A percentile compares a stretch with the other conserved stretches of the same genome.
phyloP scores from a whole-genome alignment of 2,113 vertebrate species.

The Erythrocercus mccallii region DNA sequence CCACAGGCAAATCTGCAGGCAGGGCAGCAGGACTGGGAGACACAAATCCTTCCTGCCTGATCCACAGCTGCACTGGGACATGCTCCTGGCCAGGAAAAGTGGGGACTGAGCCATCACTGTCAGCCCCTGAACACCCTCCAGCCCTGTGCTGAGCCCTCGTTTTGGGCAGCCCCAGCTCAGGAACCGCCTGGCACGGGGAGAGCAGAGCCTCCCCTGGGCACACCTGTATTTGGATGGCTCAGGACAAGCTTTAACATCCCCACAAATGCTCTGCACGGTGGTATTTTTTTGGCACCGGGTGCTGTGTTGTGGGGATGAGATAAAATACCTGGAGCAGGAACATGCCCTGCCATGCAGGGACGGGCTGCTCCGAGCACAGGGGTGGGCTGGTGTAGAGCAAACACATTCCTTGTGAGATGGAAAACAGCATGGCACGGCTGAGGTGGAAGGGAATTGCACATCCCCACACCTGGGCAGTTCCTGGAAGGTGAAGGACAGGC shows the following conservation, averaged over 20 bases:
- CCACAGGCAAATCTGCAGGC: neutral
- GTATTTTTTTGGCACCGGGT: neutral
- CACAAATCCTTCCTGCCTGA: neutral
- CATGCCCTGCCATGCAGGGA: conserved; percentile 44
- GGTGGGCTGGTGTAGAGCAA: conserved; percentile 39
- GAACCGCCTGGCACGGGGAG: fast-evolving
- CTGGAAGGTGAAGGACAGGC: neutral
- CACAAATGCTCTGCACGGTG: neutral
- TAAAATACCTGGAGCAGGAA: conserved; percentile 28
- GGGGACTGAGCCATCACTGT: neutral
- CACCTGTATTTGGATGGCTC: neutral
- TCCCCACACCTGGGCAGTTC: neutral
- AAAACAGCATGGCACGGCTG: neutral
- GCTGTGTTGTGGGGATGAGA: conserved; percentile 1
- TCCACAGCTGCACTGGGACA: fast-evolving
- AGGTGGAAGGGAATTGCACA: neutral
- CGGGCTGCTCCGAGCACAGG: neutral
- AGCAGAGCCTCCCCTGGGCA: neutral
- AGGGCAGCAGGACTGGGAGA: fast-evolving
- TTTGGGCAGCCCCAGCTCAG: neutral
- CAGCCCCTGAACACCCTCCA: neutral
- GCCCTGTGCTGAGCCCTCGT: neutral
- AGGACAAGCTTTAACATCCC: conserved; percentile 19
- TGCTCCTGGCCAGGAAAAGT: neutral
- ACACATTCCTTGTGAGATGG: conserved; percentile 27